A percentile compares a stretch with the other conserved stretches of the same genome.
These are phyloP conservation scores for Clarias fuscus DNA, from an alignment of 2,797 vertebrate genomes.

Conservation along the genomic window DNA sequence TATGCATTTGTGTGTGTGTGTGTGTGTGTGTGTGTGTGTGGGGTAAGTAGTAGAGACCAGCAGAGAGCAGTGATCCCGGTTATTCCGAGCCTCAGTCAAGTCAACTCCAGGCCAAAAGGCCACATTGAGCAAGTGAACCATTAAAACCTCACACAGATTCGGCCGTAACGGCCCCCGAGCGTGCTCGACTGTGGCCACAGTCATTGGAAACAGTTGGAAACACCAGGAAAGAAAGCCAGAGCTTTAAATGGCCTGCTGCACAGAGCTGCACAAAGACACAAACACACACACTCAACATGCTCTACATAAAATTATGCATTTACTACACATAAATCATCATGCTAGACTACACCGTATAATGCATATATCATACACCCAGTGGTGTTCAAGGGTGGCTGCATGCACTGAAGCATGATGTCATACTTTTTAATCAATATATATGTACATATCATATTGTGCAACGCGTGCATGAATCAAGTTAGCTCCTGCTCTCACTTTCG, in stretches of 20 bases:
- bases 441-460: not conserved
- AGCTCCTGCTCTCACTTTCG: too few relatives aligned
- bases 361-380: too few relatives aligned
- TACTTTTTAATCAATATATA: not conserved
- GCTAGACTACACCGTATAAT: not conserved
- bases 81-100: slow-evolving; percentile 58
- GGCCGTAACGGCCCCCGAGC: slow-evolving; percentile 12
- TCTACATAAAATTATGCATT: not conserved
- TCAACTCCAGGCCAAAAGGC: slow-evolving; percentile 42
- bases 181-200: slow-evolving; percentile 29
- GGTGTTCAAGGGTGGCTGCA: too few relatives aligned
- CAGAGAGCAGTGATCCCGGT: slow-evolving; percentile 58
- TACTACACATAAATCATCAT: too few relatives aligned
- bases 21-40: slow-evolving; percentile 64
- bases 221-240: slow-evolving; percentile 30
- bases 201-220: slow-evolving; percentile 48
- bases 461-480: not conserved
- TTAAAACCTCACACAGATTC: slow-evolving; percentile 41
- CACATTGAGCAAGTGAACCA: slow-evolving; percentile 24
- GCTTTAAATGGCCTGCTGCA: slow-evolving; percentile 16
- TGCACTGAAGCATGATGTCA: too few relatives aligned
- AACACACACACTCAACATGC: not conserved
- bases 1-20: slow-evolving; percentile 59
- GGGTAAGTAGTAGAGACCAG: slow-evolving; percentile 28
- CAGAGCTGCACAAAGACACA: not conserved